Percentiles rank a stretch among this genome's conserved stretches.
These are phyloP conservation scores for Aspidiotus destructor DNA, from an alignment of 2,888 invertebrate species.

Conservation along the genomic window DNA sequence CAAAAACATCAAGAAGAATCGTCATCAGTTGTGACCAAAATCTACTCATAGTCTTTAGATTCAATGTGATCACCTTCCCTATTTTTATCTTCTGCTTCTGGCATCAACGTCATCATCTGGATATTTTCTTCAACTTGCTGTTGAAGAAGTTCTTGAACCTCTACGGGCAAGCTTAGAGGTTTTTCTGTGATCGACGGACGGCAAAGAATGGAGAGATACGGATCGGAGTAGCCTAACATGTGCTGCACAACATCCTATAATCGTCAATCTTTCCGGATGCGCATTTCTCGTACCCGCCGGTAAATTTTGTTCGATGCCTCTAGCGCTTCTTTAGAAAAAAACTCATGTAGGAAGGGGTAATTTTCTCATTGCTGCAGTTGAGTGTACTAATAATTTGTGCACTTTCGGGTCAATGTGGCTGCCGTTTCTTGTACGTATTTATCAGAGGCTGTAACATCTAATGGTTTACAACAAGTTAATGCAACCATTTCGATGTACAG, in stretches of 20 bases:
- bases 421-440: not conserved
- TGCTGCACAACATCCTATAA: not conserved
- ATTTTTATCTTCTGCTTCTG: no score
- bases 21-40: no score
- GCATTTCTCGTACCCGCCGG: not conserved
- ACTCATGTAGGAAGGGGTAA: not conserved
- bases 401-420: not conserved
- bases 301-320: slow-evolving; percentile 2
- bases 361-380: not conserved
- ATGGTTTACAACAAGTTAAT: not conserved
- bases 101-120: no score
- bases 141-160: not conserved
- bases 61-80: no score
- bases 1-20: no score
- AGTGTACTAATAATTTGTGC: not conserved
- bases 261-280: not conserved
- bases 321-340: not conserved
- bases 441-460: not conserved
- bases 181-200: no score
- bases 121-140: no score
- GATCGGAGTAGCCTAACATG: not conserved
- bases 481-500: not conserved
- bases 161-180: no score
- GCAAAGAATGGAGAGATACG: not conserved
- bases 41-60: no score